Evolutionary conservation across 2,797 vertebrate species (phyloP), one percentile per base, ranked within the genome.

Genomic region (Melanotaenia boesemani): DNA sequence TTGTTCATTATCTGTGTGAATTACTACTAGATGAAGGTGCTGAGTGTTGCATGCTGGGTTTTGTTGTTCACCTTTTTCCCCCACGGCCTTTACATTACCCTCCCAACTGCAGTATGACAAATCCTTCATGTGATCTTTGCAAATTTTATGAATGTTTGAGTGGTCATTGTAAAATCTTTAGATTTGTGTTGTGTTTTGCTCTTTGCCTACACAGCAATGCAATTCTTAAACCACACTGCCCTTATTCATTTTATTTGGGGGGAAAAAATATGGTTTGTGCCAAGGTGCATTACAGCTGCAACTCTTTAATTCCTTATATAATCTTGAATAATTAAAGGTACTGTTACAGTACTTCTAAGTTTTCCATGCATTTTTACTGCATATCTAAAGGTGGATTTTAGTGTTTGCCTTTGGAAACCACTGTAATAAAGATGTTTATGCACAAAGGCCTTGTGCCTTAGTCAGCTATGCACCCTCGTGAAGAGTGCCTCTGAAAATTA

Each of bases 381-480:
- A 91, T 89, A 89, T 90, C 82, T 83, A 74, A 52, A 72, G 59
- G 56, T 77, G 71, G 57, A 75, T 79, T 79, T 78, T 62, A 88
- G 67, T 74, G 70, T 86, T 67, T 82, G 68, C 65, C 84, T 89
- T 91, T 88, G 83, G 76, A 88, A 85, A 90, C 82, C 83, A 92
- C 84, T 90, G 83, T 87, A 85, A 80, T 80, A 71, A 85, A 84
- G 56, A 81, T 74, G 76, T 86, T 89, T 91, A 91, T 94, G 91
- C 91, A 93, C 89, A 79, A 87, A 88, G 87, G 91, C 86, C 75
- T 52, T 72, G 82, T 93, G 90, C 90, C 90, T 91, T 89, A 88
- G 65, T 90, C 84, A 88, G 88, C 88, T 93, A 92, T 93, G 87
- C 91, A 93, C 88, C 88, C 87, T 90, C 66, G 77, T 86, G 83